phyloP scores from a whole-genome alignment of 2,113 vertebrate genomes.

The Pluvianellus socialis region DNA sequence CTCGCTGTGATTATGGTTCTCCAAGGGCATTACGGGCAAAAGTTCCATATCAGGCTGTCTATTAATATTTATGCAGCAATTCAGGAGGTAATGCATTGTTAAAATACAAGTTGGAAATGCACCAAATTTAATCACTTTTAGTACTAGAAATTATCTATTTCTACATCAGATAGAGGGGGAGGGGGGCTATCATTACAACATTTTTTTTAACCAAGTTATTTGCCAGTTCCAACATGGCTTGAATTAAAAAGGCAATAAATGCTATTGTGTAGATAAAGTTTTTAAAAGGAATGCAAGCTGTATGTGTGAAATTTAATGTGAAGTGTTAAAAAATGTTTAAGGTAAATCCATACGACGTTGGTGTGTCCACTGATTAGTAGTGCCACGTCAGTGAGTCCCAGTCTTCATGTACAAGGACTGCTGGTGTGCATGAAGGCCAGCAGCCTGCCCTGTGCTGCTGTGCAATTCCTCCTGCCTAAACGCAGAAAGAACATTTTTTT shows the following conservation, averaged over 20 bases:
- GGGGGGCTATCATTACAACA: not conserved
- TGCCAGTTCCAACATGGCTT: not conserved
- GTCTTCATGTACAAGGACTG: not conserved
- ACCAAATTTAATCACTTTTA: conserved; percentile 63
- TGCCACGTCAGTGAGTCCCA: not conserved
- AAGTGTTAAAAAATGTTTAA: not conserved
- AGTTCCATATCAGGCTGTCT: conserved; percentile 34
- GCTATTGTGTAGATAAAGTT: not conserved
- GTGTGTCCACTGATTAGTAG: not conserved
- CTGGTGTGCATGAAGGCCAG: rapidly evolving
- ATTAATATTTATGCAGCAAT: conserved; percentile 66
- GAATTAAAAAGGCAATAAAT: not conserved
- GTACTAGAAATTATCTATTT: conserved; percentile 38
- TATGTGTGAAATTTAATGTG: not conserved
- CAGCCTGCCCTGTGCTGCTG: not conserved
- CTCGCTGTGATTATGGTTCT: not conserved
- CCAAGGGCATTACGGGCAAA: conserved; percentile 49
- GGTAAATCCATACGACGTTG: not conserved
- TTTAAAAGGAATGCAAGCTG: not conserved
- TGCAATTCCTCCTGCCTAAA: not conserved
- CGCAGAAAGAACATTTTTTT: conserved; percentile 12
- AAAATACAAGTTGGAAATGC: conserved; percentile 62
- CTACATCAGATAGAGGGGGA: not conserved
- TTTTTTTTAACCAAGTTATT: not conserved
- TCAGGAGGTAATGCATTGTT: conserved; percentile 52